phyloP scores from a whole-genome alignment of 2,113 vertebrate species.

The Oncorhynchus kisutch region DNA sequence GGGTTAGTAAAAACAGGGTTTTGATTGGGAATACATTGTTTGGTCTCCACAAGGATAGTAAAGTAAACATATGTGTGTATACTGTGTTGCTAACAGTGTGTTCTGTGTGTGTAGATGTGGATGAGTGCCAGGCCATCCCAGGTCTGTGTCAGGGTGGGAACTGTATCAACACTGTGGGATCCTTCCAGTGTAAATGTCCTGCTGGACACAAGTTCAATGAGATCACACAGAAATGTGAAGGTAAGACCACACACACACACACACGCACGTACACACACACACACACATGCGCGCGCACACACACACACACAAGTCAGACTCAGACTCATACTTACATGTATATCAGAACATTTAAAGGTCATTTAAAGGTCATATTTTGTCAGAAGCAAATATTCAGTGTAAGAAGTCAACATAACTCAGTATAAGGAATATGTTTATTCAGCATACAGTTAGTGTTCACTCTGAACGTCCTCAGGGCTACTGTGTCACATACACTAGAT shows the following conservation, averaged over 20 bases:
- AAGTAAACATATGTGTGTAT: background rate
- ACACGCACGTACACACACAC: too few species aligned
- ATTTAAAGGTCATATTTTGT: background rate
- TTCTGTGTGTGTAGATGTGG: constrained; percentile 87
- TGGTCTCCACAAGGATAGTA: too few species aligned
- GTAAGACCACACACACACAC: constrained; percentile 71
- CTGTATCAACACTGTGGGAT: constrained; percentile 98
- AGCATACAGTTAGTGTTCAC: background rate
- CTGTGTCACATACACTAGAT: background rate
- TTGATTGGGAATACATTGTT: too few species aligned
- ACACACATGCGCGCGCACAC: too few species aligned
- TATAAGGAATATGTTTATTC: background rate
- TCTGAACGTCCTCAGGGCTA: background rate
- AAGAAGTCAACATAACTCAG: background rate
- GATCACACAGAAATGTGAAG: constrained; percentile 96
- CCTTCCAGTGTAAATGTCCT: constrained; percentile 98
- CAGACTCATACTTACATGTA: too few species aligned
- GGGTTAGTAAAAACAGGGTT: too few species aligned
- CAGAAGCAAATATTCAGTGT: constrained; percentile 9
- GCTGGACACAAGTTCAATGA: constrained; percentile 98
- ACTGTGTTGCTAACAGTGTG: constrained; percentile 30
- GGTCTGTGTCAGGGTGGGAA: constrained; percentile 97
- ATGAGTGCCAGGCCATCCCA: constrained; percentile 99
- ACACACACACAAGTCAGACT: too few species aligned
- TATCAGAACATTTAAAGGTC: constrained; percentile 4